Percentiles rank a stretch among this genome's conserved stretches.
phyloP scores from a whole-genome alignment of 2,888 invertebrate genomes.

The Heteropelma amictum region DNA sequence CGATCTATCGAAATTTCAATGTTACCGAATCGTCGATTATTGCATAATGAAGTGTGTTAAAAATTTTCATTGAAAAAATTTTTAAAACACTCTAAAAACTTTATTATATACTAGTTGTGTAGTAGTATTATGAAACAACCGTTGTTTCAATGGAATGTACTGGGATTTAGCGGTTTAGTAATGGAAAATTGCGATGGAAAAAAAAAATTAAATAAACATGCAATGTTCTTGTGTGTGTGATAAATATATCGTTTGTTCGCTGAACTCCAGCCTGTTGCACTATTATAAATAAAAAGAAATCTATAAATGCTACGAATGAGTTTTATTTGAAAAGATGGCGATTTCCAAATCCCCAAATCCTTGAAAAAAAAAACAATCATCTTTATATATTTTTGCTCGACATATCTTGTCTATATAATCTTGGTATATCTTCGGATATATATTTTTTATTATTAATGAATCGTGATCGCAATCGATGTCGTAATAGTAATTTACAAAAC shows the following conservation, averaged over 20 bases:
- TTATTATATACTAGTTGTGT: background rate
- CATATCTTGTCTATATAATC: too few relatives aligned
- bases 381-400: too few relatives aligned
- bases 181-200: background rate
- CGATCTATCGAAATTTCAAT: background rate
- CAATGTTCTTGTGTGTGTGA: conserved; percentile 57
- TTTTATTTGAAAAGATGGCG: too few relatives aligned
- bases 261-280: conserved; percentile 63
- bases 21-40: too few relatives aligned
- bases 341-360: too few relatives aligned
- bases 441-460: too few relatives aligned
- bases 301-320: conserved; percentile 43
- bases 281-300: conserved; percentile 60
- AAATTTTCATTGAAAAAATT: too few relatives aligned
- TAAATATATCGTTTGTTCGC: conserved; percentile 57
- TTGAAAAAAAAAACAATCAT: too few relatives aligned
- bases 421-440: too few relatives aligned
- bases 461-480: too few relatives aligned
- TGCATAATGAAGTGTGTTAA: too few relatives aligned
- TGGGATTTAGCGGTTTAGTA: conserved; percentile 42
- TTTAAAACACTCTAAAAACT: background rate
- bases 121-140: conserved; percentile 8
- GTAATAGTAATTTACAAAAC: too few relatives aligned
- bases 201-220: conserved; percentile 17
- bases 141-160: conserved; percentile 46